A percentile compares a stretch with the other conserved stretches of the same genome.
phyloP scores from a whole-genome alignment of 2,113 vertebrate species.

The Petromus typicus region DNA sequence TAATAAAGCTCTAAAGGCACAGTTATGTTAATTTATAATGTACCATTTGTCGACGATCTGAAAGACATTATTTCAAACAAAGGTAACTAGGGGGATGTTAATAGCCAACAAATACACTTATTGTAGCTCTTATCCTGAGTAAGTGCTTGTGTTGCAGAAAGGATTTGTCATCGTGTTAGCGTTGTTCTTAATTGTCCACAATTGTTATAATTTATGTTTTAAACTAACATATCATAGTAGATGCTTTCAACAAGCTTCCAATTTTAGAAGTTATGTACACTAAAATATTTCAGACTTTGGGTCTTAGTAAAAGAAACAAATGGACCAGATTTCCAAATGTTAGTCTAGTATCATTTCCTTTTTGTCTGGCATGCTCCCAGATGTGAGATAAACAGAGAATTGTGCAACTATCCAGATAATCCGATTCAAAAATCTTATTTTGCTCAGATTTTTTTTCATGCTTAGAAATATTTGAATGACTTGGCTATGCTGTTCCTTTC shows the following conservation, averaged over 20 bases:
- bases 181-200: conserved; percentile 51
- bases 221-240: conserved; percentile 64
- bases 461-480: conserved; percentile 29
- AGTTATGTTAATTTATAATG: conserved; percentile 56
- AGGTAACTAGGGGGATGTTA: conserved; percentile 41
- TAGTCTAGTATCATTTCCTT: conserved; percentile 51
- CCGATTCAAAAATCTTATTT: not conserved
- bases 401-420: conserved; percentile 9
- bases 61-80: conserved; percentile 66
- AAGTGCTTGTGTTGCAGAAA: not conserved
- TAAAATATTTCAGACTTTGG: conserved; percentile 53
- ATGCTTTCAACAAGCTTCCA: conserved; percentile 39
- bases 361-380: conserved; percentile 20
- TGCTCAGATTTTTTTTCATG: not conserved
- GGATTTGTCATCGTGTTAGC: not conserved
- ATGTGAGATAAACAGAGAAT: conserved; percentile 36
- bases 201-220: conserved; percentile 63
- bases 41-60: not conserved
- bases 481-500: conserved; percentile 27
- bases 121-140: conserved; percentile 5
- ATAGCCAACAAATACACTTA: not conserved
- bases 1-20: conserved; percentile 56
- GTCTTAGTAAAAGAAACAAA: conserved; percentile 59
- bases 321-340: conserved; percentile 53
- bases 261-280: conserved; percentile 36